Evolutionary conservation across 2,113 vertebrate species (phyloP), one percentile per base, ranked within the genome.

Genomic region (Rhegmatorhina hoffmannsi): DNA sequence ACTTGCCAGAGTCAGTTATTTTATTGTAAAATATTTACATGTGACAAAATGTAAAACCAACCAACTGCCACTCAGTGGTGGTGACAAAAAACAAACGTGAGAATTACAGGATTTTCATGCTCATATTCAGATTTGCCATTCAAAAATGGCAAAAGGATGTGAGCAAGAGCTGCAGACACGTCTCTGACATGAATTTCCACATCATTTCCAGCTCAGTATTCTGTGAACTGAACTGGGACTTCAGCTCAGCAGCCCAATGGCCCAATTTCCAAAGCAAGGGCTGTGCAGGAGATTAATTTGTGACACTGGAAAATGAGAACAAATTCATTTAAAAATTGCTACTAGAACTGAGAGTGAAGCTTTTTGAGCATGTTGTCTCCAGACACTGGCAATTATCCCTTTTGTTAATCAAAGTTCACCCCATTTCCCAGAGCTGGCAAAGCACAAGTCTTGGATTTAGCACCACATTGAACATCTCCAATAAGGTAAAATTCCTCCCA

Each of bases 121-220:
- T 33, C 9, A 7, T 68, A 72, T 40, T 52, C 24, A 50, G 38
- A 38, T 38, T 34, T 33, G 17, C 29, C 76, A 64, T 56, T 25
- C 20, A 49, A 8, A 28, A 36, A 18, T 2, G 24, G 72, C 17
- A 49, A 28, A 13, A 20, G 4, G 26, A 69, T 21, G 44, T 12
- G 31, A 79, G 3, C 31, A 21, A n/a, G 68, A 44, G 33, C 52
- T 26, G 73, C 68, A 72, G 50, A 13, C 0, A 1, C 15, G 18
- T 1, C 33, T 25, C 81, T 47, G 25, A 15, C 1, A 13, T 0
- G 0, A 28, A 76, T 76, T 89, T 40, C 50, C 28, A 17, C 0
- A 2, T 11, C 7, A 46, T 17, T 53, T 55, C 29, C 69, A 67
- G 24, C 15, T 73, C 79, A 19, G 20, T 29, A 0, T 33, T 64